These are phyloP conservation scores for Oreochromis grahami DNA, from an alignment of 2,797 vertebrate genomes.

Conservation along the genomic window DNA sequence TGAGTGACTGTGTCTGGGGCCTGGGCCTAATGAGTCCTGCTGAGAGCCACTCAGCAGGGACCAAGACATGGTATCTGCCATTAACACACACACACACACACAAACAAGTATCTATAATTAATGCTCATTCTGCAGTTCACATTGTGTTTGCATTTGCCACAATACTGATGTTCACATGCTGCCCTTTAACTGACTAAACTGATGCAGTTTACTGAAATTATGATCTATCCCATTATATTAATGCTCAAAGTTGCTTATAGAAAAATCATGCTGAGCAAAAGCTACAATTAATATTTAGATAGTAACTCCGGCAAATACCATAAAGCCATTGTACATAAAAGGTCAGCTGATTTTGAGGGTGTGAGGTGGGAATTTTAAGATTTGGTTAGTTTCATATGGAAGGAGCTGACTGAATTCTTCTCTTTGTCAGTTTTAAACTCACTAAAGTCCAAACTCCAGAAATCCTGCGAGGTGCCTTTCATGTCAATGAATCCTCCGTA, in stretches of 20 bases:
- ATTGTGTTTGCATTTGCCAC: background rate
- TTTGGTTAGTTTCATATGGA: background rate
- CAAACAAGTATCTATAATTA: background rate
- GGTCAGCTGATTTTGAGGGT: background rate
- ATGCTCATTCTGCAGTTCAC: background rate
- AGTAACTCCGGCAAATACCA: background rate
- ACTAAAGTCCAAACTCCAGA: constrained; percentile 84
- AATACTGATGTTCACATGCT: background rate
- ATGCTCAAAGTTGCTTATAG: background rate
- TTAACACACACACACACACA: background rate
- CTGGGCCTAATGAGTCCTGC: constrained; percentile 62
- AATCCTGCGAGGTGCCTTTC: constrained; percentile 83
- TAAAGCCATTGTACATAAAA: background rate
- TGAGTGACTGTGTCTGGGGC: constrained; percentile 83
- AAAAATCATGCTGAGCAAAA: background rate
- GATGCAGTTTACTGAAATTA: background rate
- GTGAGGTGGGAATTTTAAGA: background rate
- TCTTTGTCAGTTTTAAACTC: constrained; percentile 26
- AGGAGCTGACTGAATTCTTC: background rate
- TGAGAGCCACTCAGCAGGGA: constrained; percentile 47
- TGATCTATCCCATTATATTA: background rate
- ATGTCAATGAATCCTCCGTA: constrained; percentile 86
- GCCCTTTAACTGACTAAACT: background rate
- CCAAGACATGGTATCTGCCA: constrained; percentile 79
- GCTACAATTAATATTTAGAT: background rate